Base-by-base conservation (phyloP, 2,888 invertebrate species). In the Vanessa cardui region DNA sequence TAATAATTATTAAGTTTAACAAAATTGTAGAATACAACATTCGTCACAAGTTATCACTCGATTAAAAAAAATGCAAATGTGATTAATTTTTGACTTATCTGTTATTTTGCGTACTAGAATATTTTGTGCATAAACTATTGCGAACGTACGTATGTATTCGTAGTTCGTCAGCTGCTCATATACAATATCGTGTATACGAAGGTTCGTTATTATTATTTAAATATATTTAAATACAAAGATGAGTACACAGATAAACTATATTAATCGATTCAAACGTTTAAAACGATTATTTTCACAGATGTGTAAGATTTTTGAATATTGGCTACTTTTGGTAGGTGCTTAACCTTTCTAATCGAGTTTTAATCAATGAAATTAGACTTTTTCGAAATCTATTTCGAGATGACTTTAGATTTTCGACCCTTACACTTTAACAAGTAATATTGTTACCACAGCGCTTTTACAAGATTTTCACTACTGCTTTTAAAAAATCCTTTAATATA, bases 361-460 rank as follows among this genome's bases (percentile, higher is more conserved):
- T 58, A 67, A 63, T 58, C 58, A 65, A 65, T 31, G 45, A 67
- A 60, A 64, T 64, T 58, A 58, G 64, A 52, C 39, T 64, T 67
- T 62, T 70, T 70, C 64, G 61, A 66, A 66, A 70, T 46, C 60
- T 64, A 70, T 70, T 71, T 68, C 68, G 54, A 68, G 62, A 58
- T 64, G 69, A 80, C 79, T 82, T 80, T 86, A 86, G 83, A 78
- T 62, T 76, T 82, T 86, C 83, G 83, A 82, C 56, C 80, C 82
- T 77, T 77, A 80, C 80, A 84, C 81, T 77, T 84, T 80, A 72
- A 80, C 71, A 68, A 70, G 75, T 78, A 74, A 75, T 74, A 77
- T 84, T 84, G 83, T 73, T 83, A 84, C 83, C 85, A 85, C 85
- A 71, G 81, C 81, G 86, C 88, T 88, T 86, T 83, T 76, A 80